Evolutionary conservation across 1,140 invertebrate genomes (phyloP).

Genomic region (Drosophila dunni): DNA sequence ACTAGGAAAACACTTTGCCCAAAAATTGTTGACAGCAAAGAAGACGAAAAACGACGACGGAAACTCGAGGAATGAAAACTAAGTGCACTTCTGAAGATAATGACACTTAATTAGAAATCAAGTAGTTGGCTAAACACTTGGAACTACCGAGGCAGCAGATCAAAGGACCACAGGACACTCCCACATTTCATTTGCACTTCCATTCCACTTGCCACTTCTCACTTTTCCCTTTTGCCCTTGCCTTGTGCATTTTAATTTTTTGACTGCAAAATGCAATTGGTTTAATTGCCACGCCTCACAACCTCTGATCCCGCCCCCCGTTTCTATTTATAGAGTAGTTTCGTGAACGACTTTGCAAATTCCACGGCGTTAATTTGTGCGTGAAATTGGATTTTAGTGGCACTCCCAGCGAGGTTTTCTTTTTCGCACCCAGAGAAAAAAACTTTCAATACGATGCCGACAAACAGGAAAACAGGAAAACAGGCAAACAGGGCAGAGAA

Average conservation of each 20-base stretch:
- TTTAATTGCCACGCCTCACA: slow-evolving; percentile 31
- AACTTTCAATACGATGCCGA: slow-evolving; percentile 12
- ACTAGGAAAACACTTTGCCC: slow-evolving; percentile 41
- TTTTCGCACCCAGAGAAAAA: neutral
- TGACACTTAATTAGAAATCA: slow-evolving; percentile 69
- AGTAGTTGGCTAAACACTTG: slow-evolving; percentile 56
- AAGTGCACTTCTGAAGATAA: slow-evolving; percentile 39
- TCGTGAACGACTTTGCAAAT: neutral
- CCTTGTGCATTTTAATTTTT: neutral
- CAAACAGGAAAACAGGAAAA: neutral
- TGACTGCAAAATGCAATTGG: slow-evolving; percentile 12
- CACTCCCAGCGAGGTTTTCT: slow-evolving; percentile 1
- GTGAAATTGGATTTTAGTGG: slow-evolving; percentile 63
- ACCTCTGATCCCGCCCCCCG: neutral
- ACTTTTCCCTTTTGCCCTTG: no score
- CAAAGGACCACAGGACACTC: neutral
- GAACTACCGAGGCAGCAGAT: slow-evolving; percentile 22
- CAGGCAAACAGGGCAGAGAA: neutral
- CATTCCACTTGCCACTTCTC: no score
- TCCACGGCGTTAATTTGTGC: slow-evolving; percentile 53
- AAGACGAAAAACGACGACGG: neutral
- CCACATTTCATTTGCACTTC: neutral
- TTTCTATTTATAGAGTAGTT: neutral
- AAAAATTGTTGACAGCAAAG: slow-evolving; percentile 41
- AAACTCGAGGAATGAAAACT: neutral